These are phyloP conservation scores for Apistogramma diplotaenia DNA, from an alignment of 2,113 vertebrate species.

Conservation along the genomic window DNA sequence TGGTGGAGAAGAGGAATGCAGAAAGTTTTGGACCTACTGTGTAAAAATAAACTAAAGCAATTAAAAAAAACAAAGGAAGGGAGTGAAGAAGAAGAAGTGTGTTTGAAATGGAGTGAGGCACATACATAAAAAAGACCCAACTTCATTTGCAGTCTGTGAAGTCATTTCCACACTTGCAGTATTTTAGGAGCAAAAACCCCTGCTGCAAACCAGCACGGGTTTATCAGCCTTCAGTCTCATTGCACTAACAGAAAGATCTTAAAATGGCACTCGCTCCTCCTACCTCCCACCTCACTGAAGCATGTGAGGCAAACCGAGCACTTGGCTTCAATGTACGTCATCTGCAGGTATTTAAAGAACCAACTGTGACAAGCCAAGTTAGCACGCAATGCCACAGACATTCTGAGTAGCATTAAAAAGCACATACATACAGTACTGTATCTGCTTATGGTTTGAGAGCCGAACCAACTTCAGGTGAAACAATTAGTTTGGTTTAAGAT, in stretches of 20 bases:
- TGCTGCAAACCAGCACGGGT: background rate
- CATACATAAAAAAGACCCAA: background rate
- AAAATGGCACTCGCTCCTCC: background rate
- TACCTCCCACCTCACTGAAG: background rate
- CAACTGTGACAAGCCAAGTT: background rate
- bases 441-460: background rate
- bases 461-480: background rate
- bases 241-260: background rate
- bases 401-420: background rate
- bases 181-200: background rate
- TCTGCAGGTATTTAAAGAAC: conserved; percentile 49
- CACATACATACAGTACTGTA: background rate
- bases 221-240: background rate
- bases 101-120: background rate
- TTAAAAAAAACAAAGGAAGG: background rate
- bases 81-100: background rate
- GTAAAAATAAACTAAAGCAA: background rate
- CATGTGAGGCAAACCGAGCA: background rate
- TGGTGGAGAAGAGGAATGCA: background rate
- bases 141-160: background rate
- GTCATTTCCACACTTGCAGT: background rate
- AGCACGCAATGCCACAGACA: conserved; percentile 9
- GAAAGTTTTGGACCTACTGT: too few species aligned
- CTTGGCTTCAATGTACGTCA: background rate
- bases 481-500: background rate